Base-by-base conservation (phyloP, 2,888 invertebrate genomes). In the Eupithecia centaureata region DNA sequence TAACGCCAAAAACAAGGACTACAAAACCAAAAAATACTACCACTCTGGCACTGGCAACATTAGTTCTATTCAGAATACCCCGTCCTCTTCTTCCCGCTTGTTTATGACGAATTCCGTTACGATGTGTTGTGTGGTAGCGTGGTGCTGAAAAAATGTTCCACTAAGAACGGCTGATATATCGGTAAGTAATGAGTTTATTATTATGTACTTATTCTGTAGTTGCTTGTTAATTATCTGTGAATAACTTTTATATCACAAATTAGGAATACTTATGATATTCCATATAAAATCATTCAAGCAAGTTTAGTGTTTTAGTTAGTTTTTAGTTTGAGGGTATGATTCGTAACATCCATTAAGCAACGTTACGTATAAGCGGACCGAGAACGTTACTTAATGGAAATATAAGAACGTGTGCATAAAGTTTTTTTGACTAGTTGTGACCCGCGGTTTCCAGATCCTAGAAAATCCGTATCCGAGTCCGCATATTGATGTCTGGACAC, bases 341-440 rank as follows among this genome's bases (percentile, higher is more conserved):
- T 35, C 35, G 35, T 35, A 35, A 35, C 35, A 35, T 35, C 35
- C 35, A 15, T 10, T 35, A 35, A 35, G 35, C 13, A 35, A 35
- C 35, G 35, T 35, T 35, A 35, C 35, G 35, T 35, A 27, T 27
- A 27, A 8, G 54, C 28, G 27, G 15, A n/a, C 88, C 35, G 35
- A 85, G 12, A 35, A 35, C 35, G 35, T 35, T 35, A 10, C 35
- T 35, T 35, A 35, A 35, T 35, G 35, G 35, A 35, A 35, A 5
- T 35, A 35, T 35, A 35, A 35, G 35, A 10, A 35, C 35, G 35
- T 35, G 35, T 10, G 12, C 35, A 35, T 35, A 35, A 35, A 35
- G 35, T 35, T 35, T 35, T 35, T 35, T 5, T 35, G 8, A 35
- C 35, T 35, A 35, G 35, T 35, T 35, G 35, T 10, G 10, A 3